Evolutionary conservation across 2,113 vertebrate genomes (phyloP).

Genomic region (Dromaius novaehollandiae): DNA sequence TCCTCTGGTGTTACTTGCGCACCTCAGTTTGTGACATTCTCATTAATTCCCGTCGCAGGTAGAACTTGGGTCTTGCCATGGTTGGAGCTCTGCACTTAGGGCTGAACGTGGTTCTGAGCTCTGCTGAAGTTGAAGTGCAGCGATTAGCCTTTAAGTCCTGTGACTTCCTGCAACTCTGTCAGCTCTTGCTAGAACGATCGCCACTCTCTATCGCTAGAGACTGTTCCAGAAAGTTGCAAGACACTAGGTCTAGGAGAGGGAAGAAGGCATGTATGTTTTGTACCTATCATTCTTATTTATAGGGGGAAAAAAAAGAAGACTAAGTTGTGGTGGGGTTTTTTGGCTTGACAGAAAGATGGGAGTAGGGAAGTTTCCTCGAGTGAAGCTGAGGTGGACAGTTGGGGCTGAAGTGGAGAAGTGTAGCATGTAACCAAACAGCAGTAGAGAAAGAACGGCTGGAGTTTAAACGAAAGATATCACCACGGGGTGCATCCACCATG

Average conservation of each 20-base stretch:
- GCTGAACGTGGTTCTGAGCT: not conserved
- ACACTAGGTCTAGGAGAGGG: not conserved
- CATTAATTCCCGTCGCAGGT: not conserved
- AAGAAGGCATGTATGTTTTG: not conserved
- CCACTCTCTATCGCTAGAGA: not conserved
- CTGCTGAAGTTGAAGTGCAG: not conserved
- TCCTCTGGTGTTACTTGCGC: fast-evolving
- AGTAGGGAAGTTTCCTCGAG: not conserved
- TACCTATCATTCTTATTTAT: not conserved
- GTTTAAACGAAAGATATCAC: not conserved
- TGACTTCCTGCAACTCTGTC: not conserved
- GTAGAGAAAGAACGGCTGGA: not conserved
- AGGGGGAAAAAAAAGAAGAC: not conserved
- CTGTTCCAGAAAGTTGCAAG: not conserved
- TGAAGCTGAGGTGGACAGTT: not conserved
- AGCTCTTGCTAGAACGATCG: not conserved
- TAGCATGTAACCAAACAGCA: not conserved
- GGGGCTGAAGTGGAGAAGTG: not conserved
- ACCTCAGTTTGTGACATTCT: not conserved
- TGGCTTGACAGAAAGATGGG: no score
- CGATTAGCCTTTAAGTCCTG: not conserved
- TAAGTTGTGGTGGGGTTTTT: not conserved
- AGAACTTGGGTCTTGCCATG: not conserved
- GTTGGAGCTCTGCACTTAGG: not conserved
- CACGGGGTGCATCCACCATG: not conserved